A percentile compares a stretch with the other conserved stretches of the same genome.
Conservation (phyloP, 2,797 vertebrate genomes). For the Harpagifer antarcticus region DNA sequence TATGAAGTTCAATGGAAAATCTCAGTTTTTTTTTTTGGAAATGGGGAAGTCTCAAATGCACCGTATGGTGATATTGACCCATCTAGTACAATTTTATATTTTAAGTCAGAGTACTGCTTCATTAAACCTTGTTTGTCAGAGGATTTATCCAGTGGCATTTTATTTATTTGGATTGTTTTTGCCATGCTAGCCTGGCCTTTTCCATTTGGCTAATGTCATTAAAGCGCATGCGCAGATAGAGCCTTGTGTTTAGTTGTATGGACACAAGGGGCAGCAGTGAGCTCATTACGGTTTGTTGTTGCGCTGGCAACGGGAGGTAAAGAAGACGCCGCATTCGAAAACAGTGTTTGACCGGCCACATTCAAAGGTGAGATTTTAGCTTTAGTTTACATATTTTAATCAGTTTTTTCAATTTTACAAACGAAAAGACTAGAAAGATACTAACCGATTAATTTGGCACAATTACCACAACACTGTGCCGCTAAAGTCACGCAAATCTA, state of each 20-base stretch:
- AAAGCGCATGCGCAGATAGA: not conserved
- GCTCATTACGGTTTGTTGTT: not conserved
- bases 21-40: too few relatives aligned
- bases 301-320: not conserved
- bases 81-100: not conserved
- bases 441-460: too few relatives aligned
- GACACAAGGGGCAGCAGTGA: constrained; percentile 34
- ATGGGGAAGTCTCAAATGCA: too few relatives aligned
- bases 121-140: not conserved
- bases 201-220: not conserved
- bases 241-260: not conserved
- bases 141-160: too few relatives aligned
- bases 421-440: not conserved
- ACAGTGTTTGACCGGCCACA: not conserved
- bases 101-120: not conserved
- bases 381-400: not conserved
- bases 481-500: not conserved
- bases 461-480: too few relatives aligned
- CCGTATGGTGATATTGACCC: too few relatives aligned
- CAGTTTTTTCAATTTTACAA: not conserved
- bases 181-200: not conserved
- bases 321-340: not conserved
- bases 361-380: not conserved
- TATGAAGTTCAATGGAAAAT: too few relatives aligned
- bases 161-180: not conserved